Conservation (phyloP, 1,140 invertebrate genomes). For the Aphaenogaster floridana region DNA sequence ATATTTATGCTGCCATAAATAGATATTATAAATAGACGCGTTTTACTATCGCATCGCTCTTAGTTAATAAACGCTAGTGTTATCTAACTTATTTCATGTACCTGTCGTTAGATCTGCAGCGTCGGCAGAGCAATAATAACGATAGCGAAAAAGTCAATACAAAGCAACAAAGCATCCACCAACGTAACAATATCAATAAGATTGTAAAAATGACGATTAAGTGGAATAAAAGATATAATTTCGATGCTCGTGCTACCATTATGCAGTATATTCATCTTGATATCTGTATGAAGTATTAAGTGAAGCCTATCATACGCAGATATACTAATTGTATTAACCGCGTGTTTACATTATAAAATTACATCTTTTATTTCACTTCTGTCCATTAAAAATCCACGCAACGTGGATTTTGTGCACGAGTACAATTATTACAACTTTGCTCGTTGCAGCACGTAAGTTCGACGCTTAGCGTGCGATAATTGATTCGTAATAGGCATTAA, state of each 20-base stretch:
- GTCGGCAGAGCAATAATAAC: background rate
- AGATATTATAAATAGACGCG: slow-evolving; percentile 39
- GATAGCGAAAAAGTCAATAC: background rate
- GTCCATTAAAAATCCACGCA: background rate
- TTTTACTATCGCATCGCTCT: slow-evolving; percentile 33
- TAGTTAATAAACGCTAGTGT: slow-evolving; percentile 40
- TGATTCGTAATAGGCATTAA: slow-evolving; percentile 21
- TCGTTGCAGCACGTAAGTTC: background rate
- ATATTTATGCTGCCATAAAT: slow-evolving; percentile 57
- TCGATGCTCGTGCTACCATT: slow-evolving; percentile 6
- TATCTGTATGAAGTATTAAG: slow-evolving; percentile 4
- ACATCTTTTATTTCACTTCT: slow-evolving; percentile 14
- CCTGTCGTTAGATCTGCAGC: slow-evolving; percentile 40
- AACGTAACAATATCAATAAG: background rate
- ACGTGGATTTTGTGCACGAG: background rate
- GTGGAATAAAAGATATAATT: slow-evolving; percentile 25
- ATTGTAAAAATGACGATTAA: background rate
- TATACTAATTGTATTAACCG: slow-evolving; percentile 5
- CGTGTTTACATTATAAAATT: background rate
- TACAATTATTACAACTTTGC: background rate
- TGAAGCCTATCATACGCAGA: background rate
- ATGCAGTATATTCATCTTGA: background rate
- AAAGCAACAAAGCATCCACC: background rate
- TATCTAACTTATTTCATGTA: slow-evolving; percentile 52
- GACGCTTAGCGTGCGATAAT: slow-evolving; percentile 19